These are phyloP conservation scores for Heliconius hermathena DNA, from an alignment of 1,140 invertebrate species.

Conservation along the genomic window DNA sequence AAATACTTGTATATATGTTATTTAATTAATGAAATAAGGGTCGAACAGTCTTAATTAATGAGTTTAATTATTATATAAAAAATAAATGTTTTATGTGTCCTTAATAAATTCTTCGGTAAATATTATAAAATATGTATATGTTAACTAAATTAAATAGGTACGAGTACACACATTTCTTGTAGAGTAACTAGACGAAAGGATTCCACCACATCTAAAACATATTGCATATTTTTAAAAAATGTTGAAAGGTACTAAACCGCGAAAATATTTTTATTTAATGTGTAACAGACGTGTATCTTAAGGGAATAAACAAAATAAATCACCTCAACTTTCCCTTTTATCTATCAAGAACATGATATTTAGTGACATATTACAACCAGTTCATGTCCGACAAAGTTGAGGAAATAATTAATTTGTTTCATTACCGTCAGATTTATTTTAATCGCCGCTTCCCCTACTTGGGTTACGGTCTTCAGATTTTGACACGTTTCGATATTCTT, in stretches of 20 bases:
- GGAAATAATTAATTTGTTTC: constrained; percentile 48
- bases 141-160: no score
- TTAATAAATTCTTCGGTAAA: no score
- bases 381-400: constrained; percentile 30
- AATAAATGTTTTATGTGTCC: no score
- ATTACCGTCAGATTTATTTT: constrained; percentile 50
- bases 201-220: no score
- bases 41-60: no score
- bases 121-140: no score
- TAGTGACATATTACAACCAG: constrained; percentile 37
- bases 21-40: no score
- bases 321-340: constrained; percentile 34
- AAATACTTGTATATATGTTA: no score
- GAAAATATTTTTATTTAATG: background rate
- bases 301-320: constrained; percentile 30
- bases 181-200: no score
- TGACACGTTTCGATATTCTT: constrained; percentile 67
- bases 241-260: background rate
- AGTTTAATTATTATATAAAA: no score
- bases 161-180: no score
- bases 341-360: constrained; percentile 39
- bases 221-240: no score
- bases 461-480: constrained; percentile 58
- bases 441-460: constrained; percentile 59
- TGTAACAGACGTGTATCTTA: background rate